A percentile compares a stretch with the other conserved stretches of the same genome.
These are phyloP conservation scores for Temnothorax ravouxi DNA, from an alignment of 2,888 invertebrate species.

Conservation along the genomic window DNA sequence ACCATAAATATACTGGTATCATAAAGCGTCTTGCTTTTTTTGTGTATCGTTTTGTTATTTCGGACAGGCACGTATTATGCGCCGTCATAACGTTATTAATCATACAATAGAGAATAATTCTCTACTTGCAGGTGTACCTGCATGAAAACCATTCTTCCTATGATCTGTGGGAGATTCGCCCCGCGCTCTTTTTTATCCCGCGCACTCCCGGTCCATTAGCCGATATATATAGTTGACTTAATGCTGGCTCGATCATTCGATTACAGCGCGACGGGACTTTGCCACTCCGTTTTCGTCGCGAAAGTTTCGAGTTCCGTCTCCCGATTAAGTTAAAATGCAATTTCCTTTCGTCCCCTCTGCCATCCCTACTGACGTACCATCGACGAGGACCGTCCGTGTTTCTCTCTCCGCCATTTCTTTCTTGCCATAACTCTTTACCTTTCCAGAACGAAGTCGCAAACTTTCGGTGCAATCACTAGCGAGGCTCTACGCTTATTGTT, in stretches of 20 bases:
- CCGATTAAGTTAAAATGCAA: conserved; percentile 77
- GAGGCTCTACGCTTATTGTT: conserved; percentile 67
- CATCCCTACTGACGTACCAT: conserved; percentile 18
- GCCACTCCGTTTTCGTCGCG: conserved; percentile 67
- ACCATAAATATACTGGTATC: not conserved
- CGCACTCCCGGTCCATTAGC: conserved; percentile 72
- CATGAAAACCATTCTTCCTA: conserved; percentile 31
- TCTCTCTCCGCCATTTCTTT: conserved; percentile 41
- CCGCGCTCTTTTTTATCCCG: conserved; percentile 62
- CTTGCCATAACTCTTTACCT: conserved; percentile 45
- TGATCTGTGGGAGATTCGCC: conserved; percentile 44
- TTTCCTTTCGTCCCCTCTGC: conserved; percentile 59
- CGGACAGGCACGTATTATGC: not conserved
- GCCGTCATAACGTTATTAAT: conserved; percentile 6
- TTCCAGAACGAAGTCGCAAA: conserved; percentile 51
- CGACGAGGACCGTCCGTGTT: conserved; percentile 46
- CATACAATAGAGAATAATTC: conserved; percentile 49
- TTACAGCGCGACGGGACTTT: conserved; percentile 70
- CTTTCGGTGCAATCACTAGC: conserved; percentile 64
- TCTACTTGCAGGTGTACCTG: conserved; percentile 18
- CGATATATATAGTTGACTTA: conserved; percentile 76
- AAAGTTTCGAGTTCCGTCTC: conserved; percentile 74
- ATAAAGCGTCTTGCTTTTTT: not conserved
- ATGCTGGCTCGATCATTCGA: conserved; percentile 74
- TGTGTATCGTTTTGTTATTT: not conserved